Evolutionary conservation across 2,888 invertebrate species (phyloP).

Genomic region (Hemaris fuciformis): DNA sequence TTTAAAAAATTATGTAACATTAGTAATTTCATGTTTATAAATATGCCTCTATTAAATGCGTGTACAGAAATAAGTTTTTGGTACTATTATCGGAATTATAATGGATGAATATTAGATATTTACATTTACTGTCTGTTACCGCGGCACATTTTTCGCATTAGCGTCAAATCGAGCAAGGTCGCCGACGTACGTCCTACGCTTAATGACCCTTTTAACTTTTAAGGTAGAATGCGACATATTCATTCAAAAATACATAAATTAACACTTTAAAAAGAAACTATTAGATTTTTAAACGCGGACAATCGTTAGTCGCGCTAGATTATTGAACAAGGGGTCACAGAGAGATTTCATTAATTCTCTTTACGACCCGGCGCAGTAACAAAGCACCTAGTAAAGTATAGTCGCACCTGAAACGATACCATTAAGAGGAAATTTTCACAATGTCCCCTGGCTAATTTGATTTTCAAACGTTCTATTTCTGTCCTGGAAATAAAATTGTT

Average conservation of each 20-base stretch:
- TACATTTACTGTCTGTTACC: too few relatives aligned
- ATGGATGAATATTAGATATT: too few relatives aligned
- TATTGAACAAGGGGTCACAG: conserved; percentile 28
- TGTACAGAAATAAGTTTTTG: too few relatives aligned
- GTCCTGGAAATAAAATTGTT: conserved; percentile 4
- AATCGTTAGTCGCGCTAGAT: conserved; percentile 28
- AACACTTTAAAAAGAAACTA: neutral
- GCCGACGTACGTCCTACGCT: too few relatives aligned
- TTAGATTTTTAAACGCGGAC: neutral
- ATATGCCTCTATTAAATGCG: too few relatives aligned
- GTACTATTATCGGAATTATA: too few relatives aligned
- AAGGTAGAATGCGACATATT: neutral
- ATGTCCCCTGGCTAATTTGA: conserved; percentile 40
- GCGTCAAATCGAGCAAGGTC: too few relatives aligned
- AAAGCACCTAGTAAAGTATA: conserved; percentile 39
- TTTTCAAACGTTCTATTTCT: conserved; percentile 15
- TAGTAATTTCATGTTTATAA: too few relatives aligned
- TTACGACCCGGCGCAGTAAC: conserved; percentile 39
- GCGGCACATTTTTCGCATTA: too few relatives aligned
- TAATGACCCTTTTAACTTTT: too few relatives aligned
- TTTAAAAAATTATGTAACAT: too few relatives aligned
- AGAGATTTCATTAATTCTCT: conserved; percentile 53
- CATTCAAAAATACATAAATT: neutral
- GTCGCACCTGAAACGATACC: conserved; percentile 31
- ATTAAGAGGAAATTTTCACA: conserved; percentile 30